Base-by-base conservation (phyloP, 2,888 invertebrate genomes). In the Chalcosyrphus nemorum region DNA sequence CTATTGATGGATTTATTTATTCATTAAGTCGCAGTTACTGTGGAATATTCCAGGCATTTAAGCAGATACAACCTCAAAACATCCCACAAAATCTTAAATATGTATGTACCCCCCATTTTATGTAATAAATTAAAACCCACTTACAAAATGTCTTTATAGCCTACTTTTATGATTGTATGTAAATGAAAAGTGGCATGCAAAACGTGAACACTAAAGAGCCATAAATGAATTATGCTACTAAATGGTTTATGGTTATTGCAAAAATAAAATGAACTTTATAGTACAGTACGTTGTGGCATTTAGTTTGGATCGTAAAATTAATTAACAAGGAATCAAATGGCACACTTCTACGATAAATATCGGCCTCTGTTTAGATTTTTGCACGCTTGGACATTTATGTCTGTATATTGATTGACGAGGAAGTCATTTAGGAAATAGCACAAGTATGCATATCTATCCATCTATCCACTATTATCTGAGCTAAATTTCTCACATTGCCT, bases 261-360 rank as follows among this genome's bases (percentile, higher is more conserved):
- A 35, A 45, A 61, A n/a, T 29, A 11, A n/a, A 50, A 21, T 32
- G 11, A 32, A 47, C 63, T 63, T 65, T 35, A 35, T 0, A 35
- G 21, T 63, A n/a, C n/a, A 50, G 32, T 50, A 52, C 65, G 50
- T 52, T 27, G 38, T 65, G 35, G 9, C 50, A 15, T 52, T 65
- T 50, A 38, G 32, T 65, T 38, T 17, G 21, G n/a, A 38, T 50
- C 35, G 35, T 65, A 24, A 65, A 65, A 15, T 21, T 38, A 13
- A 35, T 21, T 50, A 35, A 35, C 19, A 29, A 27, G 4, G 29
- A 52, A 27, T 27, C 9, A 13, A 6, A 13, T 0, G 9, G 13
- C 32, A 32, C 32, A 1, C 32, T 11, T 11, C 11, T 11, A 4
- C 3, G 24, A 24, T 24, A 24, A 4, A 4, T 9, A 32, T 32